Evolutionary conservation across 1,140 invertebrate genomes (phyloP).

Genomic region (Parasteatoda tepidariorum): DNA sequence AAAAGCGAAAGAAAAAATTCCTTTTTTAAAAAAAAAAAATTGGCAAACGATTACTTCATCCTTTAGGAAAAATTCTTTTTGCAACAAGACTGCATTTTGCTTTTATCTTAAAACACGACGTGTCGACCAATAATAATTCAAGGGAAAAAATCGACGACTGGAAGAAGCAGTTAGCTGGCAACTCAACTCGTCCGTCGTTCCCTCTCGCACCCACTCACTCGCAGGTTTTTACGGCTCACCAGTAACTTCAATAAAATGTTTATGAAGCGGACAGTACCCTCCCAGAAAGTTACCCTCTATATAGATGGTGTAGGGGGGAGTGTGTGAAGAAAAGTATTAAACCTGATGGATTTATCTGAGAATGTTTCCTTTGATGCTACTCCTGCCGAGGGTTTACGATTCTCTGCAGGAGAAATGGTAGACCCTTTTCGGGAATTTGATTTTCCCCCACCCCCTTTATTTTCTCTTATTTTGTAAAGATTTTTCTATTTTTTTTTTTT

Average conservation of each 20-base stretch:
- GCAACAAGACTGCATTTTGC: not conserved
- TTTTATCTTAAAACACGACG: not conserved
- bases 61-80: not conserved
- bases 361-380: constrained; percentile 38
- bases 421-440: not conserved
- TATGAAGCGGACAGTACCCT: constrained; percentile 15
- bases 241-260: constrained; percentile 51
- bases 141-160: not conserved
- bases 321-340: constrained; percentile 37
- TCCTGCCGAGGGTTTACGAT: constrained; percentile 23
- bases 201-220: not conserved
- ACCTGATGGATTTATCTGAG: constrained; percentile 51
- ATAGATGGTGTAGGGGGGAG: not conserved
- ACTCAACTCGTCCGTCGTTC: constrained; percentile 28
- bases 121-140: not conserved
- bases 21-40: no score
- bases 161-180: constrained; percentile 17
- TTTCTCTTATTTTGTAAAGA: not conserved
- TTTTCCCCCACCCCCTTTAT: not conserved
- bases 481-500: constrained; percentile 22
- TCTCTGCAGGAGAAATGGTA: constrained; percentile 10
- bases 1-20: no score
- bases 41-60: no score
- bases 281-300: not conserved
- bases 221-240: constrained; percentile 21